A percentile compares a stretch with the other conserved stretches of the same genome.
Conservation (phyloP, 2,113 vertebrate species). For the Garra rufa region DNA sequence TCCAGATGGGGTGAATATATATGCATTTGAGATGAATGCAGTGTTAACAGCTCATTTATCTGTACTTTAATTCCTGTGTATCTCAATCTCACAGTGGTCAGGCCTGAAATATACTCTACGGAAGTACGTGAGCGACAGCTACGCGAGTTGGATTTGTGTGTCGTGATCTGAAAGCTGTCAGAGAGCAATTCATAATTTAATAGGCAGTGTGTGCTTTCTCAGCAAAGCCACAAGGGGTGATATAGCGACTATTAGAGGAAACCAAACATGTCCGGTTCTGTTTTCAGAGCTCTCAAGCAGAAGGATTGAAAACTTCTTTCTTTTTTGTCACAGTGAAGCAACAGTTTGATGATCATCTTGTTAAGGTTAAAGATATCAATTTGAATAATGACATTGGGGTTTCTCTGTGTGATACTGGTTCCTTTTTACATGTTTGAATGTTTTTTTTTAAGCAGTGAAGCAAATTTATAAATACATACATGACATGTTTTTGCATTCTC, state of each 20-base stretch:
- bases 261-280: background rate
- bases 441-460: background rate
- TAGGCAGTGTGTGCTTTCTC: background rate
- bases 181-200: background rate
- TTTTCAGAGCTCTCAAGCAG: background rate
- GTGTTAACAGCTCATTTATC: background rate
- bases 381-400: background rate
- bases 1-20: slow-evolving; percentile 17
- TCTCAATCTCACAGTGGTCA: background rate
- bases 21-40: slow-evolving; percentile 2
- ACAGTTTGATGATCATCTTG: background rate
- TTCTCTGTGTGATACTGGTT: background rate
- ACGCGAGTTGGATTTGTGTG: background rate
- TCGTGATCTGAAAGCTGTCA: background rate
- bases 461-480: background rate
- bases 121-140: background rate
- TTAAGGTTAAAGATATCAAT: background rate
- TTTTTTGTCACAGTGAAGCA: background rate
- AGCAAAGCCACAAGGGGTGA: background rate
- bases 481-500: background rate
- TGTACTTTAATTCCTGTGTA: background rate
- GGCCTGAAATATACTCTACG: background rate
- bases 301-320: background rate
- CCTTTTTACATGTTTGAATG: background rate
- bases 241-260: background rate